Evolutionary conservation across 2,797 vertebrate species (phyloP).

Genomic region (Threskiornis aethiopicus): DNA sequence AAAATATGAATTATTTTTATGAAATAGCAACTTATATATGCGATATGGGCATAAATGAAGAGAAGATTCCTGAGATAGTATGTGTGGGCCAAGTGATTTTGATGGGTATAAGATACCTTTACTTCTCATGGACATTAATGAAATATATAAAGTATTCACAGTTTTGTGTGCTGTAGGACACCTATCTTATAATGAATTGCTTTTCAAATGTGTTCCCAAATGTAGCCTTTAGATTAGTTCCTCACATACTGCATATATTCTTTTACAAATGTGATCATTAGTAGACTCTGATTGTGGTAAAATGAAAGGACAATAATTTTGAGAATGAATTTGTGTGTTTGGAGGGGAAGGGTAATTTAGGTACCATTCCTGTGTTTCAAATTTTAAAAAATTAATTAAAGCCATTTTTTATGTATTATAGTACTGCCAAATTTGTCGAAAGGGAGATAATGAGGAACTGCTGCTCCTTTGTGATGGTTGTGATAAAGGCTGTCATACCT

Average conservation of each 20-base stretch:
- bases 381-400: background rate
- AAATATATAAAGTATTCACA: background rate
- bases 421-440: conserved; percentile 98
- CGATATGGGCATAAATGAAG: background rate
- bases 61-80: background rate
- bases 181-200: conserved; percentile 29
- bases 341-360: conserved; percentile 3
- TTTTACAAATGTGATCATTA: background rate
- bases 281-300: background rate
- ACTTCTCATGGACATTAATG: background rate
- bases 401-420: conserved; percentile 72
- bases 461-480: conserved; percentile 97
- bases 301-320: conserved; percentile 8
- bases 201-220: conserved; percentile 42
- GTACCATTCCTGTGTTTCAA: background rate
- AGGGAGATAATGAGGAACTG: conserved; percentile 97
- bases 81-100: background rate
- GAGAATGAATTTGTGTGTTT: conserved; percentile 8
- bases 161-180: conserved; percentile 39
- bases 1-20: background rate
- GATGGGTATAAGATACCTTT: background rate
- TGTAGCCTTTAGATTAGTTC: conserved; percentile 33
- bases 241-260: background rate
- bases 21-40: background rate
- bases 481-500: conserved; percentile 98